A percentile compares a stretch with the other conserved stretches of the same genome.
Evolutionary conservation across 2,888 invertebrate species (phyloP).

Genomic region (Acronicta leporina): DNA sequence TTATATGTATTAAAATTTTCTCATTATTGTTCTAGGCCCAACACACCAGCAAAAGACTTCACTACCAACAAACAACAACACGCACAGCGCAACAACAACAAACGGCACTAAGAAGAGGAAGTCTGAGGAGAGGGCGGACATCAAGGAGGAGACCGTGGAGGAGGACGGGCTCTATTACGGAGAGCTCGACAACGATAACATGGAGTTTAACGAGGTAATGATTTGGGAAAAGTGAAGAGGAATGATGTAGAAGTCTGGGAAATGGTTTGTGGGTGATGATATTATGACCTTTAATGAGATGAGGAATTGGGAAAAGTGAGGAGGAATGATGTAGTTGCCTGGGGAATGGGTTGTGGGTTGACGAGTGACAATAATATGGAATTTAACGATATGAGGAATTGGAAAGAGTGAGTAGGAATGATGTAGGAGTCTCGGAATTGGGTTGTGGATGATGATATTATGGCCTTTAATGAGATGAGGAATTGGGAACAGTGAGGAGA

Average conservation of each 20-base stretch:
- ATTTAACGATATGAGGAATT: constrained; percentile 76
- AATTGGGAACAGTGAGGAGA: too few species aligned
- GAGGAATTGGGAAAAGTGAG: neutral
- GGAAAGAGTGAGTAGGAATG: too few species aligned
- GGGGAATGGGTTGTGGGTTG: too few species aligned
- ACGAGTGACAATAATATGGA: constrained; percentile 51
- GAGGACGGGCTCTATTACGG: constrained; percentile 86
- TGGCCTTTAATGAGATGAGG: too few species aligned
- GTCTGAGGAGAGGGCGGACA: constrained; percentile 68
- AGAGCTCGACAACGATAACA: constrained; percentile 81
- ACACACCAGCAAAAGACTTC: constrained; percentile 43
- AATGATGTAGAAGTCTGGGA: constrained; percentile 52
- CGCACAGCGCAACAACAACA: constrained; percentile 42
- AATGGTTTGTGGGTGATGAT: too few species aligned
- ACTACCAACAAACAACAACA: constrained; percentile 39
- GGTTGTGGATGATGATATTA: too few species aligned
- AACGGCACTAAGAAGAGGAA: constrained; percentile 75
- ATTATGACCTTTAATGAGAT: constrained; percentile 86
- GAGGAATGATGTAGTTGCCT: too few species aligned
- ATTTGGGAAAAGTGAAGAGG: neutral
- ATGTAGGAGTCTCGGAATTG: neutral
- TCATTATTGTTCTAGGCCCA: constrained; percentile 39
- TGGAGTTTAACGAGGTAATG: constrained; percentile 83
- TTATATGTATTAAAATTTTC: too few species aligned
- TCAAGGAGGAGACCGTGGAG: constrained; percentile 86